These are phyloP conservation scores for Clarias batrachus DNA, from an alignment of 2,113 vertebrate species.

Conservation along the genomic window DNA sequence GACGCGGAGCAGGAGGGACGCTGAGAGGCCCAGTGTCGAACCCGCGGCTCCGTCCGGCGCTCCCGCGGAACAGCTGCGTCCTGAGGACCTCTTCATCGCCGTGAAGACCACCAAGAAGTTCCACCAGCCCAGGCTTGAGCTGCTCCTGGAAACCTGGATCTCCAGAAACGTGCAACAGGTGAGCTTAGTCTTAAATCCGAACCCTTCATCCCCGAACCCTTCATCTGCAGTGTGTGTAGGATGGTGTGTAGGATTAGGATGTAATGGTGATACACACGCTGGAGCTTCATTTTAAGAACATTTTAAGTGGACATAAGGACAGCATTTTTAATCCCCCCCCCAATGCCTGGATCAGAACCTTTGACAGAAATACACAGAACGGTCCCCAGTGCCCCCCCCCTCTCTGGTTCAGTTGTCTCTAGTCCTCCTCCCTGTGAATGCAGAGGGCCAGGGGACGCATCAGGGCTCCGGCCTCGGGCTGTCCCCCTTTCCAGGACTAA, in stretches of 20 bases:
- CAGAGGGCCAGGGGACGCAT: conserved; percentile 77
- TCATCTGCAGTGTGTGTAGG: not conserved
- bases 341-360: not conserved
- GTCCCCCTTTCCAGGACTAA: conserved; percentile 89
- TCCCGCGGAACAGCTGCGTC: conserved; percentile 79
- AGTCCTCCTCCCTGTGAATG: conserved; percentile 80
- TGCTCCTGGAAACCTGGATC: conserved; percentile 95
- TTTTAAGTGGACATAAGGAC: too few relatives aligned
- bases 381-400: not conserved
- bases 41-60: conserved; percentile 55
- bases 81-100: conserved; percentile 89
- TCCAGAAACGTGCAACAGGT: conserved; percentile 90
- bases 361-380: not conserved
- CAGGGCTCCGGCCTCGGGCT: conserved; percentile 77
- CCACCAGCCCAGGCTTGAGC: conserved; percentile 85
- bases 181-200: conserved; percentile 44
- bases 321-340: not conserved
- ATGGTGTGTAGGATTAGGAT: not conserved
- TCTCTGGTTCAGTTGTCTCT: conserved; percentile 60
- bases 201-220: not conserved
- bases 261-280: not conserved
- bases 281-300: too few relatives aligned
- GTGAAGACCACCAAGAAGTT: conserved; percentile 98
- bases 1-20: conserved; percentile 79
- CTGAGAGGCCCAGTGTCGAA: conserved; percentile 59